Evolutionary conservation across 92 coral and sea anemone species (phyloP), one percentile per base, ranked within the genome.

Genomic region (Metridium senile): DNA sequence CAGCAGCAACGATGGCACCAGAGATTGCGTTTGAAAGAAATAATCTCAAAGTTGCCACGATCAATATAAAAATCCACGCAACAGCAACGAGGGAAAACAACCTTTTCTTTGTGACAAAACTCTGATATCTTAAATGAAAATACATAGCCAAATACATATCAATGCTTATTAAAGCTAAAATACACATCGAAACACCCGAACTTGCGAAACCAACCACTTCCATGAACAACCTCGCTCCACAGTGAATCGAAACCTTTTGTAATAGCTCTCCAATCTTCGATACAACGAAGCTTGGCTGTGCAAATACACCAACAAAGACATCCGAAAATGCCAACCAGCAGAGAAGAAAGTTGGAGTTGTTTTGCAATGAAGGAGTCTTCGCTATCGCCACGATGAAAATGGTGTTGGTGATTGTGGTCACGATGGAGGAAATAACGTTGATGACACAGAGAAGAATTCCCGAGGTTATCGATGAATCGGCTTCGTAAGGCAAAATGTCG

Each of bases 281-380:
- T 56, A 25, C 52, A 23, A 73, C 58, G 56, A 28, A 33, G n/a
- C 67, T 56, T n/a, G 78, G 78, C 31, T 73, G 66, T 0, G 59
- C 66, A 13, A 73, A 32, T 18, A 73, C 1, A 29, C 78, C 78
- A 58, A 73, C 78, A 0, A 73, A 56, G 9, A 66, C 78, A 59
- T 73, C 78, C 9, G 78, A 21, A 35, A 73, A 59, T 28, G 68
- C 78, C 67, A 73, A 33, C 25, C 78, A 73, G 39, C 78, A 73
- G 26, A 73, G 66, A 13, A 73, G 68, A 10, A 21, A 32, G 30
- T 56, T 56, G 1, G 78, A 73, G 39, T 56, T 73, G 33, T 43
- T 73, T 32, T 73, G 78, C 18, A 73, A 66, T 0, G 68, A 16
- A 19, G 67, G 67, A 31, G 46, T 73, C 53, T 73, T 34, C 11